Conservation (phyloP, 2,888 invertebrate genomes). For the Pemphredon lugubris region DNA sequence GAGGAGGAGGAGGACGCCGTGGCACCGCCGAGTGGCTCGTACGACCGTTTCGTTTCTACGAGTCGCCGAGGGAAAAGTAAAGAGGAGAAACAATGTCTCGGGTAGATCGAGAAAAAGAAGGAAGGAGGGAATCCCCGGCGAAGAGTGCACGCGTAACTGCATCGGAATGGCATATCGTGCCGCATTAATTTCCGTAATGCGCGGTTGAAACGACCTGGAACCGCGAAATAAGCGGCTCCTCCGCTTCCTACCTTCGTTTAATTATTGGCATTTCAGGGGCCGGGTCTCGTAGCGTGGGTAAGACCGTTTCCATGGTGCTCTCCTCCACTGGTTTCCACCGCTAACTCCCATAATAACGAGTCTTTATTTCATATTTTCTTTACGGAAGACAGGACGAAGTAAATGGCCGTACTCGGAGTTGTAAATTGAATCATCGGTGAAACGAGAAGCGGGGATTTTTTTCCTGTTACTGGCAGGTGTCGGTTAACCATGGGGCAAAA, state of each 20-base stretch:
- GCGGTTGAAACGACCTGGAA: slow-evolving; percentile 54
- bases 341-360: slow-evolving; percentile 42
- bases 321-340: slow-evolving; percentile 20
- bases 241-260: slow-evolving; percentile 58
- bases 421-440: slow-evolving; percentile 17
- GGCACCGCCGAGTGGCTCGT: too few species aligned
- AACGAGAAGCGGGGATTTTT: neutral
- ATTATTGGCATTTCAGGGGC: slow-evolving; percentile 55
- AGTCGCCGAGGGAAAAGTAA: neutral
- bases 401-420: neutral
- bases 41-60: too few species aligned
- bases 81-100: slow-evolving; percentile 27
- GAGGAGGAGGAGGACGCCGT: too few species aligned
- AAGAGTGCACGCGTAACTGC: slow-evolving; percentile 62
- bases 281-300: slow-evolving; percentile 44
- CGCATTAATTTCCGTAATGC: slow-evolving; percentile 60
- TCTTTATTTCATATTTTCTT: slow-evolving; percentile 8
- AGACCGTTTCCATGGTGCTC: slow-evolving; percentile 38
- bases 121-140: slow-evolving; percentile 41
- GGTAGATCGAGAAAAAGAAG: slow-evolving; percentile 2
- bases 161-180: slow-evolving; percentile 53
- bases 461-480: too few species aligned
- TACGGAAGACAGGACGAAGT: slow-evolving; percentile 20
- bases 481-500: too few species aligned
- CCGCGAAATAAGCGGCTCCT: slow-evolving; percentile 60